Conservation (phyloP, 2,888 invertebrate species). For the Cinara cedri region DNA sequence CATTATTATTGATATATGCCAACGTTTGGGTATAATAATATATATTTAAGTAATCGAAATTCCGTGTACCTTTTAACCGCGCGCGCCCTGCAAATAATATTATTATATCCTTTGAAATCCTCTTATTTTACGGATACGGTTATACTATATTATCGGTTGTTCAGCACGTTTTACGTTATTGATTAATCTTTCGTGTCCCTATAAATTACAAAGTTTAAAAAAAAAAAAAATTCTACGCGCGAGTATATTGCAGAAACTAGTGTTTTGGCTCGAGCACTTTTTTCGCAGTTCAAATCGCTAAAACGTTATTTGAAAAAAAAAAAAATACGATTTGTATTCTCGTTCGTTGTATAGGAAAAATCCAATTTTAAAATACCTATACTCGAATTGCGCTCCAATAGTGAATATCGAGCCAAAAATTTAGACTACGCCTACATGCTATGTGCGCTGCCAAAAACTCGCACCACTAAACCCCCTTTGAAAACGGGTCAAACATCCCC, state of each 20-base stretch:
- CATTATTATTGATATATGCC: too few relatives aligned
- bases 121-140: background rate
- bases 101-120: slow-evolving; percentile 7
- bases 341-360: slow-evolving; percentile 1
- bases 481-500: slow-evolving; percentile 21
- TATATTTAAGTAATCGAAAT: too few relatives aligned
- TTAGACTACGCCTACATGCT: slow-evolving; percentile 25
- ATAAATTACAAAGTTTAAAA: background rate
- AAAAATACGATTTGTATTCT: slow-evolving; percentile 27
- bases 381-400: background rate
- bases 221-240: slow-evolving; percentile 5
- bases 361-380: slow-evolving; percentile 49
- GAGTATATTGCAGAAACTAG: background rate
- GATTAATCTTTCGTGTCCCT: background rate
- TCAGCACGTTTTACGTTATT: background rate
- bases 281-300: background rate
- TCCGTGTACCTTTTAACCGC: too few relatives aligned
- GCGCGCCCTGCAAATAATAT: too few relatives aligned
- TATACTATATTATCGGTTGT: background rate
- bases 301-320: slow-evolving; percentile 26
- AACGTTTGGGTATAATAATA: too few relatives aligned
- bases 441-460: slow-evolving; percentile 38
- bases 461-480: background rate
- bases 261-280: slow-evolving; percentile 21
- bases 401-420: slow-evolving; percentile 35